Percentiles rank a stretch among this genome's conserved stretches.
These are phyloP conservation scores for Ceratosolen fusciceps DNA, from an alignment of 1,140 invertebrate species.

Conservation along the genomic window DNA sequence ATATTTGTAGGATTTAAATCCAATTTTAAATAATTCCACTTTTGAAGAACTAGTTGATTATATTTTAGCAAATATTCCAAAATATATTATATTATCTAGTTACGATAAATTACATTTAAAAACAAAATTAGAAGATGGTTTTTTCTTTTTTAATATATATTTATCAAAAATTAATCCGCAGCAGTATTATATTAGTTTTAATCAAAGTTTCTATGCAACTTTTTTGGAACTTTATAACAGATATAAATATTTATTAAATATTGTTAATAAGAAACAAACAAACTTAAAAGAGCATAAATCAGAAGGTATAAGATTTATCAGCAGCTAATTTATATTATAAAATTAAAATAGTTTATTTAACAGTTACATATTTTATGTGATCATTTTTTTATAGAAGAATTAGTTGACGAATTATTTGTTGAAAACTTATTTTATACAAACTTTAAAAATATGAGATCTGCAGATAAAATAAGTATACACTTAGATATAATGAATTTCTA, in stretches of 20 bases:
- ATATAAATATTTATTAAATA: constrained; percentile 55
- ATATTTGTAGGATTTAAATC: constrained; percentile 58
- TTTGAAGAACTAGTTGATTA: constrained; percentile 51
- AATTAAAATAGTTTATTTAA: constrained; percentile 19
- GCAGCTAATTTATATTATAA: constrained; percentile 55
- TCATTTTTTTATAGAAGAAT: constrained; percentile 57
- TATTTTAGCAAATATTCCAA: constrained; percentile 56
- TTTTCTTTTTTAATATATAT: constrained; percentile 61
- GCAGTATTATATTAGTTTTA: constrained; percentile 60
- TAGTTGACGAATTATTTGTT: constrained; percentile 59
- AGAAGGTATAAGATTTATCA: constrained; percentile 60
- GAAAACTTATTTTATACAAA: constrained; percentile 53
- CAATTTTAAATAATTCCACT: constrained; percentile 55
- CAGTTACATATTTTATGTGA: not conserved
- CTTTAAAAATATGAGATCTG: not conserved
- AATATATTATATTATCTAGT: constrained; percentile 46
- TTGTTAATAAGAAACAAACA: constrained; percentile 62
- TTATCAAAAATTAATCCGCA: constrained; percentile 54
- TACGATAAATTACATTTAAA: constrained; percentile 55
- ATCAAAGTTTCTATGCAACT: constrained; percentile 56
- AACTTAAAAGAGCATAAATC: constrained; percentile 66
- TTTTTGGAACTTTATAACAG: constrained; percentile 54
- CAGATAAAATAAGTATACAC: constrained; percentile 46
- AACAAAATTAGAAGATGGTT: constrained; percentile 52
- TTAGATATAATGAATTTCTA: constrained; percentile 46